Evolutionary conservation across 1,140 invertebrate genomes (phyloP), one percentile per base, ranked within the genome.

Genomic region (Ptiloglossa arizonensis): DNA sequence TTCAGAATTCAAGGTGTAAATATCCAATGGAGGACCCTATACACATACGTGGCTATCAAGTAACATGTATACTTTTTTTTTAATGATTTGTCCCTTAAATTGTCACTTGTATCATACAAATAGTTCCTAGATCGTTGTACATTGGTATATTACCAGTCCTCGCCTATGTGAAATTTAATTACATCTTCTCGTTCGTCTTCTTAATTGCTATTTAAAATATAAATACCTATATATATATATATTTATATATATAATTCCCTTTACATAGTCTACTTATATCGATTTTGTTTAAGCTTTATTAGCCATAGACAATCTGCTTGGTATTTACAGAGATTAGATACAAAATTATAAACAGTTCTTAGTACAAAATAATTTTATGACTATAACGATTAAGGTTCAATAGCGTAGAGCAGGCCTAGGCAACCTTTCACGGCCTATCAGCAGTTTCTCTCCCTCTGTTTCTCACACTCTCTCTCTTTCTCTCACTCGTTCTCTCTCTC

Each of bases 331-430:
- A 88, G 87, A 84, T 88, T 87, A 87, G 87, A 89, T 90, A 91
- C 87, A 90, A 91, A 91, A 90, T 91, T 92, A 90, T 90, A 89
- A 91, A 91, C 90, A 91, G 87, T 90, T 85, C 79, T 88, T 87
- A 86, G 87, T 91, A 90, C 75, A 90, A 91, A 91, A 90, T 91
- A 90, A 90, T 87, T 90, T 90, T 83, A 87, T 86, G 86, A 90
- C 89, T 88, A 89, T 88, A 85, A 89, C 87, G 85, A 89, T 87
- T 89, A 87, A 88, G 80, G 85, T 88, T 84, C 75, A 86, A 88
- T 88, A 90, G 86, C 82, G 81, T 89, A 88, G 72, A 85, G 69
- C 72, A 82, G 73, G 79, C 80, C 82, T 84, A 82, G 73, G 80
- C 89, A 83, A 83, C 76, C 22, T 60, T 81, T 22, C 41, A 32